phyloP scores from a whole-genome alignment of 2,113 vertebrate species.

The Periophthalmus modestus region DNA sequence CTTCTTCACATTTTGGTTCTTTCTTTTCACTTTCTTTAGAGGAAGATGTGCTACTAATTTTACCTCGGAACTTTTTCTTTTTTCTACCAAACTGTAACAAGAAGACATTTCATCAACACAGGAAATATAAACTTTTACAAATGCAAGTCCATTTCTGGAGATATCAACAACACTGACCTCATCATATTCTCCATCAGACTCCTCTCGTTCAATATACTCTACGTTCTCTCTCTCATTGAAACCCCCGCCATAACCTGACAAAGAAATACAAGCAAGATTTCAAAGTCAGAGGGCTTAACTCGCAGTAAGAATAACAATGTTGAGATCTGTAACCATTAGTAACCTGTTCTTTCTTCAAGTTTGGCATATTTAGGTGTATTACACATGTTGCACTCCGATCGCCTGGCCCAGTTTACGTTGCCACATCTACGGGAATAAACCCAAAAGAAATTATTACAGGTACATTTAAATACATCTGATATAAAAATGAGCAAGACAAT shows the following conservation, averaged over 20 bases:
- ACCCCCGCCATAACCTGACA: constrained; percentile 95
- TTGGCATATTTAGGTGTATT: constrained; percentile 99
- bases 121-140: not conserved
- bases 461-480: not conserved
- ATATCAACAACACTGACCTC: constrained; percentile 79
- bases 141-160: not conserved
- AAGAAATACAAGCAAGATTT: not conserved
- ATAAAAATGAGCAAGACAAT: constrained; percentile 21
- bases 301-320: too few relatives aligned
- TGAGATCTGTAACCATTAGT: not conserved
- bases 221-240: constrained; percentile 98
- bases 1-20: constrained; percentile 70
- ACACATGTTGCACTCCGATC: constrained; percentile 99
- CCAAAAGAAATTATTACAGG: not conserved
- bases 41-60: constrained; percentile 79
- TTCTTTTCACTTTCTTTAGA: constrained; percentile 89
- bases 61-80: constrained; percentile 97
- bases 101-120: not conserved
- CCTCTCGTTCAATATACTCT: constrained; percentile 96
- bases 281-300: too few relatives aligned
- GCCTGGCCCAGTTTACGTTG: constrained; percentile 97
- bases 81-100: constrained; percentile 91
- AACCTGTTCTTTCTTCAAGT: constrained; percentile 96
- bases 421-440: constrained; percentile 82
- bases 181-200: constrained; percentile 98